phyloP scores from a whole-genome alignment of 2,797 vertebrate species.

The Crenichthys baileyi region DNA sequence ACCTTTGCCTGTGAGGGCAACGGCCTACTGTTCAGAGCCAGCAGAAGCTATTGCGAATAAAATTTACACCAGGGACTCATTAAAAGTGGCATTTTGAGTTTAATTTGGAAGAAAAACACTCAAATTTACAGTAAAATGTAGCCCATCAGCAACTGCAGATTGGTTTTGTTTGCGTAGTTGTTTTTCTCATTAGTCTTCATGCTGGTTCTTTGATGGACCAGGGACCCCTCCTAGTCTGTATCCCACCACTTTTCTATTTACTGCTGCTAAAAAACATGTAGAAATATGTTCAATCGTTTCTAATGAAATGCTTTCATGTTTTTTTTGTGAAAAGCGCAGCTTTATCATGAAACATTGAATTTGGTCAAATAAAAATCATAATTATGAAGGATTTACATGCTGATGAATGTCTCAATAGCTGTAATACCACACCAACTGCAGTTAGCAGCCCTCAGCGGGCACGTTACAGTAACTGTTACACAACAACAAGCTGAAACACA shows the following conservation, averaged over 20 bases:
- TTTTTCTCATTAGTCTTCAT: not conserved
- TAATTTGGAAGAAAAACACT: not conserved
- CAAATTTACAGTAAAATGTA: not conserved
- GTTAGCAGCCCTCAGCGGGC: slow-evolving; percentile 14
- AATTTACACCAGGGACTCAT: not conserved
- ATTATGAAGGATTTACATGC: not conserved
- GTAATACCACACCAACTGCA: not conserved
- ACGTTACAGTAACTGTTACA: slow-evolving; percentile 60
- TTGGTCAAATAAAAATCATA: not conserved
- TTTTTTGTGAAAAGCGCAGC: not conserved
- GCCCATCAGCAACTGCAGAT: not conserved
- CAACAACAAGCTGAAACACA: slow-evolving; percentile 64
- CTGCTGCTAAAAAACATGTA: too few relatives aligned
- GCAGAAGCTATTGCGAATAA: too few relatives aligned
- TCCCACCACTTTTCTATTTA: too few relatives aligned
- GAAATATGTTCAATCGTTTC: too few relatives aligned
- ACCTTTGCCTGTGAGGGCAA: too few relatives aligned
- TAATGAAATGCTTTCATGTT: not conserved
- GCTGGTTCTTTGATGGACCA: not conserved
- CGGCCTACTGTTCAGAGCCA: too few relatives aligned
- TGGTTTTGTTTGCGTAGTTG: not conserved
- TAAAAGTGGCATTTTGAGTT: not conserved
- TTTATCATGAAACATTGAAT: not conserved
- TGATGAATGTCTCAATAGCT: not conserved
- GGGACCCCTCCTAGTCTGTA: not conserved